Evolutionary conservation across 2,888 invertebrate genomes (phyloP), one percentile per base, ranked within the genome.

Genomic region (Ophion slaviceki): DNA sequence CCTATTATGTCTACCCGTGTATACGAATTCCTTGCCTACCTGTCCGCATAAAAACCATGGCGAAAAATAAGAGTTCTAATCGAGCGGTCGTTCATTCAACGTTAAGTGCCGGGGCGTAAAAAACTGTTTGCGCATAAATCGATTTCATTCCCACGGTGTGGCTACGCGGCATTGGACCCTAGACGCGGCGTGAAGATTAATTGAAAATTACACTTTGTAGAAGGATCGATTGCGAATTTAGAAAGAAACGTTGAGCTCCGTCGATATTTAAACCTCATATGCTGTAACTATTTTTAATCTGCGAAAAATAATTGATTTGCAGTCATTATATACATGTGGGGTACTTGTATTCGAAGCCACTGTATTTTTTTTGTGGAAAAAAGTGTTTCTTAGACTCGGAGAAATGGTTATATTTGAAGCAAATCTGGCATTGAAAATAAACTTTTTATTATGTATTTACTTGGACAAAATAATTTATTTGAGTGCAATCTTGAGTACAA

Each of bases 1-100:
- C 80, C 81, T 62, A 84, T 86, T 87, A 84, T 67, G 64, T 77
- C 53, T 78, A 66, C 80, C 77, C 28, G 64, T 59, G 40, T 28
- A 45, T 78, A 67, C 5, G 53, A 61, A 70, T 45, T 66, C 66
- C 40, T n/a, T 40, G 47, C 53, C 40, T 36, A 59, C 57, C 36
- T 61, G 36, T 57, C 20, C 40, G 53, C 57, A 59, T 28, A 36
- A 77, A 45, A 45, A 66, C 10, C 11, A 59, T 28, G 24, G 62
- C 45, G n/a, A 47, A 61, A 76, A 71, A 80, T 61, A 80, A 64
- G 72, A 59, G 53, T 76, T 68, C 66, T 77, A 80, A 84, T 76
- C 67, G 66, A 53, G 28, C 75, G 17, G 70, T 36, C 76, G 79
- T 53, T 82, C 40, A 82, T 77, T 66, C 64, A 36, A 59, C 14